Evolutionary conservation across 2,797 vertebrate genomes (phyloP).

Genomic region (Esox masquinongy): DNA sequence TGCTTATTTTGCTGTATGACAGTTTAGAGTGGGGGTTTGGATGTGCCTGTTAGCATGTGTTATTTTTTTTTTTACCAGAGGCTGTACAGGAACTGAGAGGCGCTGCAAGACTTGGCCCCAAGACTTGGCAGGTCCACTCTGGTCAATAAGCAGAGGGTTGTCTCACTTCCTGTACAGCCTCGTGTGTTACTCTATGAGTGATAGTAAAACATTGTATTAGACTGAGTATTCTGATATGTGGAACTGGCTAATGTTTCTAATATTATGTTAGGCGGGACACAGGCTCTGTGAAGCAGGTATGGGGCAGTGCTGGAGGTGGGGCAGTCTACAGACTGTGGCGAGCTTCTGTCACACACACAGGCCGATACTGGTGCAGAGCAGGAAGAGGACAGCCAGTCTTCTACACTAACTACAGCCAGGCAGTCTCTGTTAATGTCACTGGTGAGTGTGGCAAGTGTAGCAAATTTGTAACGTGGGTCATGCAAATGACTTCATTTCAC

Average conservation of each 20-base stretch:
- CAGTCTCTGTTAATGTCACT: slow-evolving; percentile 18
- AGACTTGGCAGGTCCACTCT: no score
- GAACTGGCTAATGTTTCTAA: background rate
- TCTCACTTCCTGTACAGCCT: no score
- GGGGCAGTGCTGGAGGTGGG: slow-evolving; percentile 6
- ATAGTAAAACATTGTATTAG: background rate
- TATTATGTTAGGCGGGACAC: background rate
- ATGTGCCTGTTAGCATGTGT: background rate
- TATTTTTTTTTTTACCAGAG: background rate
- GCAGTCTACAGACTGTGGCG: slow-evolving; percentile 20
- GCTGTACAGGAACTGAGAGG: no score
- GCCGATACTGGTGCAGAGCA: slow-evolving; percentile 39
- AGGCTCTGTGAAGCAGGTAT: slow-evolving; percentile 16
- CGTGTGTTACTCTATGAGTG: background rate
- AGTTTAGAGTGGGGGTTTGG: background rate
- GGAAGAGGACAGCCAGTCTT: slow-evolving; percentile 36
- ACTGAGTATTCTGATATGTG: background rate
- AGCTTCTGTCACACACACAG: slow-evolving; percentile 9
- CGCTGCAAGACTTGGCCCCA: no score
- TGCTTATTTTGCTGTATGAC: background rate
- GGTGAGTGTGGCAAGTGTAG: slow-evolving; percentile 11
- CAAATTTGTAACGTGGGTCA: background rate
- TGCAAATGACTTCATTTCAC: background rate
- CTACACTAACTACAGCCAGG: slow-evolving; percentile 38
- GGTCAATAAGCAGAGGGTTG: no score